Base-by-base conservation (phyloP, 92 coral and sea anemone genomes). In the Epizoanthus rinbou region DNA sequence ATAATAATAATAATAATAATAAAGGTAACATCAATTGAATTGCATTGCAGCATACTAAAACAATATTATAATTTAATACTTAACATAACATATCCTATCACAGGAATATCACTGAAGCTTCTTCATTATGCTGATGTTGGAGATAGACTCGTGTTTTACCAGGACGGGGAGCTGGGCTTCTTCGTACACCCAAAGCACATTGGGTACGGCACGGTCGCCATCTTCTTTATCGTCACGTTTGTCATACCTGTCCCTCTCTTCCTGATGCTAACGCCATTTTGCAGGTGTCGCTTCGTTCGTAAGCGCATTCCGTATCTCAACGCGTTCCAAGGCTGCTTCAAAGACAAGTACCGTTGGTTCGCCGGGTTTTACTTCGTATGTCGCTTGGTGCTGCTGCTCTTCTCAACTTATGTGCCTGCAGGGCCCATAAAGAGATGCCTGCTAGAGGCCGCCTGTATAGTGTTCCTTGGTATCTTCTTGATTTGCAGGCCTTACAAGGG, bases 321-420 rank as follows among this genome's bases (percentile, higher is more conserved):
- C 65, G 92, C 98, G 47, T 89, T 91, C 60, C 98, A 96, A 65
- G 88, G 92, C 73, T 97, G 97, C 90, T 94, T 97, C 60, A 90
- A 94, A 59, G 91, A 94, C 73, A 76, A 83, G 14, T 94, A 87
- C 57, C 92, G 98, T 9, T 92, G 95, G 94, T 97, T 89, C 80
- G 88, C 98, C 54, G 94, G 98, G 5, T 97, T 97, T 86, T 97
- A 94, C 86, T 97, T 97, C 79, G 79, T 94, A 39, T 90, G 94
- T 63, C 79, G 99, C 35, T 82, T 93, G 28, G 80, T 68, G 6
- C 83, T 92, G 7, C 83, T 92, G 54, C 5, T 86, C 6, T 31
- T 90, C 5, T 14, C 83, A 3, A 90, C 81, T 1, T 85, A 75
- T 16, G 67, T 90, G 22, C 87, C 86, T 18, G 17, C 88, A 15